These are phyloP conservation scores for Anoplius nigerrimus DNA, from an alignment of 2,888 invertebrate genomes.

Conservation along the genomic window DNA sequence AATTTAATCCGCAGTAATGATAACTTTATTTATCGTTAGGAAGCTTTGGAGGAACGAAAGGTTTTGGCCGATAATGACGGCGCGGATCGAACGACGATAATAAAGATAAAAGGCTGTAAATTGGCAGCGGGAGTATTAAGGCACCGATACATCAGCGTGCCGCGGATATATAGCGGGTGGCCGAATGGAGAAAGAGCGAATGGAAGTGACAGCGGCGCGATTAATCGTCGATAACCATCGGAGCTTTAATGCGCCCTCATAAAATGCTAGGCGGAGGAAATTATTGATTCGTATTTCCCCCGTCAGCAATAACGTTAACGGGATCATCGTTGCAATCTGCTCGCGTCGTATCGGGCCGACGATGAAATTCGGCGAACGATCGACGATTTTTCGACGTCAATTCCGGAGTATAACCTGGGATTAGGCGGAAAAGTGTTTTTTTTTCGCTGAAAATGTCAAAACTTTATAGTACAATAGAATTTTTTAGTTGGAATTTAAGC, in stretches of 20 bases:
- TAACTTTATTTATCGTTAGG: too few relatives aligned
- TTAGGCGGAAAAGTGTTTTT: too few relatives aligned
- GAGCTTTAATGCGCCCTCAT: conserved; percentile 58
- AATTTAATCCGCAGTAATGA: too few relatives aligned
- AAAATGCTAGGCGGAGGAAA: conserved; percentile 59
- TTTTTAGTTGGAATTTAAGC: too few relatives aligned
- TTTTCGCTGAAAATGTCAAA: too few relatives aligned
- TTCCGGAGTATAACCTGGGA: too few relatives aligned
- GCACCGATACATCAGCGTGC: conserved; percentile 35
- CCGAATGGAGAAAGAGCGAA: conserved; percentile 1
- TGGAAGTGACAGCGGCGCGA: conserved; percentile 53
- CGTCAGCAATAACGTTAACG: conserved; percentile 56
- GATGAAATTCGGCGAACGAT: too few relatives aligned
- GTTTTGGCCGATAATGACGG: background rate
- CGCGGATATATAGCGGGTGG: too few relatives aligned
- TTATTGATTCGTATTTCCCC: conserved; percentile 65
- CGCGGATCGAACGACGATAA: conserved; percentile 2
- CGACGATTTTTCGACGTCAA: too few relatives aligned
- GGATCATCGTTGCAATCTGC: conserved; percentile 41
- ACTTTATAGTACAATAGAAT: too few relatives aligned
- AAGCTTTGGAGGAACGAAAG: too few relatives aligned
- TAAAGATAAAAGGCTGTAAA: conserved; percentile 37
- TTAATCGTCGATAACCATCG: conserved; percentile 62
- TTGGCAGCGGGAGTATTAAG: conserved; percentile 37
- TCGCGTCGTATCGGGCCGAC: conserved; percentile 30